Evolutionary conservation across 2,113 vertebrate species (phyloP), one percentile per base, ranked within the genome.

Genomic region (Apodemus speciosus): DNA sequence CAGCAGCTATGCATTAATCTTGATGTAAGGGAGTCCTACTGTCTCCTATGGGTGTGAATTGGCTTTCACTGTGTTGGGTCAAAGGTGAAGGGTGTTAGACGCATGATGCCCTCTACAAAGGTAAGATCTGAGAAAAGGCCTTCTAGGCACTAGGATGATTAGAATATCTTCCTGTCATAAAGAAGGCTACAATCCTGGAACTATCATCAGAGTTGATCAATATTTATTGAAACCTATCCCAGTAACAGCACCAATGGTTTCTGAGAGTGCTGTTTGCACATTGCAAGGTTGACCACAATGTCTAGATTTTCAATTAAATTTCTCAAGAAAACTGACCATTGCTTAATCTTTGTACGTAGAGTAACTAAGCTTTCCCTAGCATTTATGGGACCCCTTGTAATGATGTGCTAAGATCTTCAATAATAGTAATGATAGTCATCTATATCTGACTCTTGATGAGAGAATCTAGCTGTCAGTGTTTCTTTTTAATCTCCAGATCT

Each of bases 41-140:
- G 21, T 35, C 77, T 64, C 49, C 68, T 56, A 4, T 66, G 88
- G 76, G 40, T 86, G 56, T n/a, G 90, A 56, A 46, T 11, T 84
- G 88, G 35, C 90, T 93, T 90, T 92, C 72, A 84, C 49, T 46
- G 66, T 71, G 35, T 92, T 75, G 68, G 90, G 79, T 92, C 95
- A 71, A 69, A 93, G 40, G 49, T 85, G 30, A 51, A 81, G 43
- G 43, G 81, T 94, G 60, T 40, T 68, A 93, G 88, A 86, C 51
- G 40, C 21, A 62, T 49, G 43, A 85, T 46, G 80, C 94, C 66
- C n/a, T 85, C 84, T 93, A 86, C 46, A 38, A 86, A 77, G 35
- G 18, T 27, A 6, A n/a, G 38, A 85, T 92, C 69, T 56, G 72
- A 72, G 43, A 72, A 91, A 40, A 84, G 75, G 15, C 73, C 14